Conservation (phyloP, 1,140 invertebrate genomes). For the Dolichoris vasculosae region DNA sequence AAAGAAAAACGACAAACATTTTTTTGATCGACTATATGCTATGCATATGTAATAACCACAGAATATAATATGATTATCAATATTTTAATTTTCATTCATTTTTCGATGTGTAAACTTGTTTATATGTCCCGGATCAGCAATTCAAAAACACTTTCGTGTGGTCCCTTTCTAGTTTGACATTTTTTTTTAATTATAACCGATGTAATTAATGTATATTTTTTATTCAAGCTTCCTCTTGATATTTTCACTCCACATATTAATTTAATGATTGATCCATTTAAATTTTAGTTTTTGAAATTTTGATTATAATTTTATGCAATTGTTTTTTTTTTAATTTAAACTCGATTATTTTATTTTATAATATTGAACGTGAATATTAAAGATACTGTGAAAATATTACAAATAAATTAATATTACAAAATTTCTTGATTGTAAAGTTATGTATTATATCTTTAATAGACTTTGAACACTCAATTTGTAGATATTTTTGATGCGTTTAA, state of each 20-base stretch:
- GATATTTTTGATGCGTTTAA: background rate
- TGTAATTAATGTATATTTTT: background rate
- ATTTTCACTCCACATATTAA: background rate
- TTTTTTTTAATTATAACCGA: conserved; percentile 49
- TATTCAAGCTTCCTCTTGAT: background rate
- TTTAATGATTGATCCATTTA: background rate
- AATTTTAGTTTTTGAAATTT: background rate
- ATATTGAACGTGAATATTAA: background rate
- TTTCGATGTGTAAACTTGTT: conserved; percentile 17
- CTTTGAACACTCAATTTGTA: conserved; percentile 5
- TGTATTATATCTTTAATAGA: background rate
- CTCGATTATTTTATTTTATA: background rate
- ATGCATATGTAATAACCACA: background rate
- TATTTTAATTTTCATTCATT: conserved; percentile 11
- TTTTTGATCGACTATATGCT: conserved; percentile 1
- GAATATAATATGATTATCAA: conserved; percentile 31
- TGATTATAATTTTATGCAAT: background rate
- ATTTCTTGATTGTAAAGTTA: background rate
- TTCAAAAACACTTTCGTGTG: conserved; percentile 61
- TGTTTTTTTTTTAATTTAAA: background rate
- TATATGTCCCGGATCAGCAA: conserved; percentile 32
- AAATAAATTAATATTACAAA: background rate
- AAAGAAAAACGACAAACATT: conserved; percentile 11
- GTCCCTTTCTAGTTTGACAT: conserved; percentile 62
- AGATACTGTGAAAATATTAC: background rate